Conservation (phyloP, 1,140 invertebrate species). For the Ceratina australensis region DNA sequence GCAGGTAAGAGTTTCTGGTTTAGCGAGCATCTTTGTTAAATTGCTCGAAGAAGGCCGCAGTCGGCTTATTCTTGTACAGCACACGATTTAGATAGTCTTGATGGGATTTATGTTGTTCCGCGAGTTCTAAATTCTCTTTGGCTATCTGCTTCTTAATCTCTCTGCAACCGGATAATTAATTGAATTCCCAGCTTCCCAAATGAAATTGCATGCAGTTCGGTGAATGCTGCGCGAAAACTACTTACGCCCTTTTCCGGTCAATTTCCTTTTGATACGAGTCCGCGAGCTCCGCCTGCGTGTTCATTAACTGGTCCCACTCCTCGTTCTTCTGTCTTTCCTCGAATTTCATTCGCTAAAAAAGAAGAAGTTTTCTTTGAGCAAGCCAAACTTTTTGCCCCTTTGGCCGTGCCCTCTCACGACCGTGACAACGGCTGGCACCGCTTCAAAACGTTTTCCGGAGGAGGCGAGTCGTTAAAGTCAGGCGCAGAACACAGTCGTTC, state of each 20-base stretch:
- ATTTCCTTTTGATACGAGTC: constrained; percentile 64
- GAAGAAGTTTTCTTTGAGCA: constrained; percentile 16
- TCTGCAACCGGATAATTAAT: constrained; percentile 70
- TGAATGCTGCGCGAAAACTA: no score
- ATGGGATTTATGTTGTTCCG: constrained; percentile 83
- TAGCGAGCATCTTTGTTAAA: constrained; percentile 89
- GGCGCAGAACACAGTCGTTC: not conserved
- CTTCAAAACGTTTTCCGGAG: constrained; percentile 3
- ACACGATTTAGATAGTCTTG: constrained; percentile 83
- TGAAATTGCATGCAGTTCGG: no score
- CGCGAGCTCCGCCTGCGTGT: constrained; percentile 79
- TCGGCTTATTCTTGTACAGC: constrained; percentile 84
- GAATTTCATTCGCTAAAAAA: constrained; percentile 76
- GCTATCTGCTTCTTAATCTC: constrained; percentile 80
- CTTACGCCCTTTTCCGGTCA: constrained; percentile 68
- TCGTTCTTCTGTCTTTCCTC: constrained; percentile 80
- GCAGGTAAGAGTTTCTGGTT: constrained; percentile 9
- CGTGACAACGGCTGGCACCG: constrained; percentile 13
- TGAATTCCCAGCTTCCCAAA: not conserved
- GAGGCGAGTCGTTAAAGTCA: constrained; percentile 18
- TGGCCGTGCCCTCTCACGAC: constrained; percentile 5
- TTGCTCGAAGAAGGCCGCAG: constrained; percentile 86
- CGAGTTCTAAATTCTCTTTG: constrained; percentile 83
- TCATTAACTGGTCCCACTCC: constrained; percentile 83
- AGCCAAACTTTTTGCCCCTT: constrained; percentile 7